Conservation (phyloP, 37 sponge, comb jelly and placozoan species). For the Bolinopsis microptera region DNA sequence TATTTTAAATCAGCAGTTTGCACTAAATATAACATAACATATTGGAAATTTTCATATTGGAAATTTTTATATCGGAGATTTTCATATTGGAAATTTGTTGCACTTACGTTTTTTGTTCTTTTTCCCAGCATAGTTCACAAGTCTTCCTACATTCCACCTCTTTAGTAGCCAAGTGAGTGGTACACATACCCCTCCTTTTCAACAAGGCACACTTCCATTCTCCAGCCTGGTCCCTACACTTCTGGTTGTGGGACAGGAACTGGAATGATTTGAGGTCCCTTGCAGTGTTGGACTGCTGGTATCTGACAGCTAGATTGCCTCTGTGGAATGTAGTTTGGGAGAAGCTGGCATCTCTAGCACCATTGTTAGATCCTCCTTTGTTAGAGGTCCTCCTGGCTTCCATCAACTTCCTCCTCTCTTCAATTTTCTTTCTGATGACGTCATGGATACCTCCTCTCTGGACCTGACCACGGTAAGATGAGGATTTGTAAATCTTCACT, state of each 20-base stretch:
- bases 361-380: not conserved
- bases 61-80: no score
- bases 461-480: not conserved
- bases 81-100: no score
- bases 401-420: not conserved
- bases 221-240: not conserved
- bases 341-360: no score
- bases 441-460: not conserved
- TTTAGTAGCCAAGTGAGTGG: not conserved
- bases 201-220: not conserved
- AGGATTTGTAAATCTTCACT: not conserved
- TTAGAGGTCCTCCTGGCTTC: not conserved
- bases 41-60: no score
- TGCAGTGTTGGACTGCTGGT: not conserved
- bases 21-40: no score
- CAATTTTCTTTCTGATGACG: not conserved
- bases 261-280: not conserved
- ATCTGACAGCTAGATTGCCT: no score
- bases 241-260: not conserved
- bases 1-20: no score
- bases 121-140: not conserved
- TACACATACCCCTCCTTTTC: not conserved
- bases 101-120: not conserved
- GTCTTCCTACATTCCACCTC: not conserved
- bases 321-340: no score